Percentiles rank a stretch among this genome's conserved stretches.
These are phyloP conservation scores for Pogona vitticeps DNA, from an alignment of 2,113 vertebrate genomes.

Conservation along the genomic window DNA sequence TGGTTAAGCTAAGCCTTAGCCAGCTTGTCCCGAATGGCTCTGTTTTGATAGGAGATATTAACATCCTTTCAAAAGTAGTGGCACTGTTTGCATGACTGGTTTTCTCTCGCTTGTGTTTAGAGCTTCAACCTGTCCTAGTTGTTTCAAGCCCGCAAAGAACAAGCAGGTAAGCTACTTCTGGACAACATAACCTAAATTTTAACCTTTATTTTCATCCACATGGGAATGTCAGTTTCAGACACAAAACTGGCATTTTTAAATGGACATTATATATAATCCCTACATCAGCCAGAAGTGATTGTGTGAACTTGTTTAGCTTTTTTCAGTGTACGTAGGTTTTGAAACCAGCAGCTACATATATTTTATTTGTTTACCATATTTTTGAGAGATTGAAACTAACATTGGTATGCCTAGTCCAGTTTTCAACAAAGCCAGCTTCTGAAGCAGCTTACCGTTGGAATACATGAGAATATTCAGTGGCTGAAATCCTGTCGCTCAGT, in stretches of 20 bases:
- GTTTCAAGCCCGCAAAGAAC: slow-evolving; percentile 93
- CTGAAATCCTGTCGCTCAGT: too few species aligned
- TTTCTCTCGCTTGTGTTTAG: slow-evolving; percentile 74
- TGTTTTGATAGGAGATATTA: slow-evolving; percentile 4
- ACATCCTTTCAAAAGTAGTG: background rate
- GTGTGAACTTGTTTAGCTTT: background rate
- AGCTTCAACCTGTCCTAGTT: slow-evolving; percentile 83
- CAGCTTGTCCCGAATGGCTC: too few species aligned
- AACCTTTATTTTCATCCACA: background rate
- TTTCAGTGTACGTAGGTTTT: background rate
- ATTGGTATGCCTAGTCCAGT: background rate
- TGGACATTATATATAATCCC: background rate
- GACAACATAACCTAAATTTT: too few species aligned
- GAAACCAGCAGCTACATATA: background rate
- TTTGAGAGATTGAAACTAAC: background rate
- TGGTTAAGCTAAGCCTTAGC: background rate
- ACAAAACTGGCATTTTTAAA: background rate
- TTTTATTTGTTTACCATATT: background rate
- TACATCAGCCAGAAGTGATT: background rate
- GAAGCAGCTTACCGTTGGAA: background rate
- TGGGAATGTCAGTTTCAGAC: background rate
- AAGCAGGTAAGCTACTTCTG: slow-evolving; percentile 84
- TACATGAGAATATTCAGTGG: background rate
- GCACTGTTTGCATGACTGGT: slow-evolving; percentile 16
- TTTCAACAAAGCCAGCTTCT: background rate